phyloP scores from a whole-genome alignment of 2,797 vertebrate genomes.

The Alauda arvensis region DNA sequence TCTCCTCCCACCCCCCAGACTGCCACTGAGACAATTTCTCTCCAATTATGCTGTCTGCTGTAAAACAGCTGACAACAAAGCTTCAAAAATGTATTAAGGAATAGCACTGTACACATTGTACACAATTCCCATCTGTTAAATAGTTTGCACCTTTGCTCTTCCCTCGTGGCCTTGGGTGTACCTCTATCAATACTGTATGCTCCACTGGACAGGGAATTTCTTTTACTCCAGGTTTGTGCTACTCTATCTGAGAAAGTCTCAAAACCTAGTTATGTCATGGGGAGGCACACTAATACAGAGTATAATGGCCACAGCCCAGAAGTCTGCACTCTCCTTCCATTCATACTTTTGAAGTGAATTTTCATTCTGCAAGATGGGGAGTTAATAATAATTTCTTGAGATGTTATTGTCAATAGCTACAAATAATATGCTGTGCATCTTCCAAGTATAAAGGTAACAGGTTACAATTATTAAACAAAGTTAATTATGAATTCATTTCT shows the following conservation, averaged over 20 bases:
- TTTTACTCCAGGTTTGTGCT: background rate
- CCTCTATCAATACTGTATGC: background rate
- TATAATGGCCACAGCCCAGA: background rate
- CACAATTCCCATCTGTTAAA: background rate
- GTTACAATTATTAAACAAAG: background rate
- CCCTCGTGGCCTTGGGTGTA: accelerated
- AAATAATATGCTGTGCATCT: background rate
- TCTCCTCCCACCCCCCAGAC: accelerated
- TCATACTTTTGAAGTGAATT: background rate
- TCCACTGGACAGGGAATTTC: background rate
- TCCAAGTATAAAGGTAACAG: background rate
- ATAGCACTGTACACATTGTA: background rate
- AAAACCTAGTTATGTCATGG: background rate
- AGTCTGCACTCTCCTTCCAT: background rate
- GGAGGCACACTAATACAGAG: background rate
- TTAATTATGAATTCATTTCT: background rate
- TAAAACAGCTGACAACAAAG: background rate
- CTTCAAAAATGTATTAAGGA: background rate
- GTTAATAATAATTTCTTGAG: background rate
- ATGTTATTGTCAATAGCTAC: background rate
- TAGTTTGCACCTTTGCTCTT: background rate
- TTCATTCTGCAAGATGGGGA: background rate
- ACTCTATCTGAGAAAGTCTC: background rate
- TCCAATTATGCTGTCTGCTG: background rate
- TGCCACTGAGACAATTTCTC: background rate